A percentile compares a stretch with the other conserved stretches of the same genome.
phyloP scores from a whole-genome alignment of 2,888 invertebrate species.

The Dorcus parallelipipedus region DNA sequence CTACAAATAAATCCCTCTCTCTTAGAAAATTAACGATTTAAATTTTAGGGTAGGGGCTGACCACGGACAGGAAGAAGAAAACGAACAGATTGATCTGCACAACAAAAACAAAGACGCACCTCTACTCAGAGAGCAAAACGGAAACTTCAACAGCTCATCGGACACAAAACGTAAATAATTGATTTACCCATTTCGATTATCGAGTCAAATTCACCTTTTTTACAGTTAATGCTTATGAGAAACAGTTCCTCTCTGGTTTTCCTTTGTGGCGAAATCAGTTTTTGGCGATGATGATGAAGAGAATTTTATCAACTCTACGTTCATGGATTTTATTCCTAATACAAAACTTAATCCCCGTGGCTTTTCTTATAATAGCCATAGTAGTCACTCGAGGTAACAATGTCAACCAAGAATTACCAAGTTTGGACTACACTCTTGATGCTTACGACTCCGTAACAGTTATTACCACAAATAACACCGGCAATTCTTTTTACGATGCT shows the following conservation, averaged over 20 bases:
- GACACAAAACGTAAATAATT: slow-evolving; percentile 23
- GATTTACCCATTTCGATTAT: background rate
- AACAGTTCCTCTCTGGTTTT: slow-evolving; percentile 30
- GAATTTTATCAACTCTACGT: slow-evolving; percentile 51
- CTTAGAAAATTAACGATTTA: background rate
- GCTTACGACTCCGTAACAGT: slow-evolving; percentile 47
- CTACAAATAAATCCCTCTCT: background rate
- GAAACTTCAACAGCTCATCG: slow-evolving; percentile 11
- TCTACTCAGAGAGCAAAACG: slow-evolving; percentile 12
- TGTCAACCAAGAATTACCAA: slow-evolving; percentile 51
- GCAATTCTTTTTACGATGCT: slow-evolving; percentile 36
- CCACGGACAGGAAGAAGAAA: slow-evolving; percentile 27
- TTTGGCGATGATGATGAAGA: slow-evolving; percentile 47
- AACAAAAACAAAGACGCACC: slow-evolving; percentile 9
- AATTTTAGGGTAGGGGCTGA: slow-evolving; percentile 33
- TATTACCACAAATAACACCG: slow-evolving; percentile 26
- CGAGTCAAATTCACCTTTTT: slow-evolving; percentile 10
- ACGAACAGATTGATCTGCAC: slow-evolving; percentile 13
- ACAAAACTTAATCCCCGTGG: slow-evolving; percentile 67
- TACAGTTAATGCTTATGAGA: slow-evolving; percentile 34
- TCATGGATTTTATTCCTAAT: slow-evolving; percentile 64
- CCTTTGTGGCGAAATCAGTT: slow-evolving; percentile 40
- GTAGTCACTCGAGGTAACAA: slow-evolving; percentile 55
- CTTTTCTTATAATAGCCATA: slow-evolving; percentile 62
- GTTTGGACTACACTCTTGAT: slow-evolving; percentile 54